Percentiles rank a stretch among this genome's conserved stretches.
These are phyloP conservation scores for Hydrozoanthus tunicans DNA, from an alignment of 64 coral and sea anemone genomes.

Conservation along the genomic window DNA sequence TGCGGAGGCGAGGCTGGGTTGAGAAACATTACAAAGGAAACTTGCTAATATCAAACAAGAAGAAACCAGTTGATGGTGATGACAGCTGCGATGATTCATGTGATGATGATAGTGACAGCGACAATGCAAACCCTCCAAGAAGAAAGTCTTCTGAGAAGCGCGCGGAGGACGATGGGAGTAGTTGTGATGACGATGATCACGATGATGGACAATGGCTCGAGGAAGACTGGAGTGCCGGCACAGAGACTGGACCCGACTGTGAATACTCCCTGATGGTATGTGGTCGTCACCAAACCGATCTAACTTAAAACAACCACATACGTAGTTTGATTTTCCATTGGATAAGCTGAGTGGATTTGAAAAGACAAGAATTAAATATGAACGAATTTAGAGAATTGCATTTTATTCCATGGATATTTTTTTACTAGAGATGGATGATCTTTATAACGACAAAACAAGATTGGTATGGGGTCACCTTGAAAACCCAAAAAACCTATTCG, in stretches of 20 bases:
- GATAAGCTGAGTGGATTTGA: no score
- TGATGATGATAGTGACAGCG: conserved; percentile 71
- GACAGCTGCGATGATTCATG: conserved; percentile 75
- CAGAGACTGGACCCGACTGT: conserved; percentile 83
- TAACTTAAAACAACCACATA: no score
- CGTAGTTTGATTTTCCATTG: no score
- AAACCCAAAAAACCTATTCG: no score
- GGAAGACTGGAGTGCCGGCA: conserved; percentile 93
- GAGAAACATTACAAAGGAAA: conserved; percentile 92
- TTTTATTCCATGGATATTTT: no score
- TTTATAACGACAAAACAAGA: no score
- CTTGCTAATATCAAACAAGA: conserved; percentile 52
- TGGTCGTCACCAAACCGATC: not conserved
- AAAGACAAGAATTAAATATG: no score
- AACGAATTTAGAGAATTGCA: no score
- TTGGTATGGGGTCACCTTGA: no score
- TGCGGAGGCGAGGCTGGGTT: conserved; percentile 86
- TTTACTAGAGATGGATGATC: no score
- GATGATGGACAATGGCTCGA: conserved; percentile 59
- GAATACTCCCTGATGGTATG: conserved; percentile 96
- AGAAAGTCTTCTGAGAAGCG: conserved; percentile 34
- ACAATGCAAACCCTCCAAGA: conserved; percentile 7
- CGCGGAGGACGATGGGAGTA: conserved; percentile 58
- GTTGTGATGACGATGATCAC: conserved; percentile 68
- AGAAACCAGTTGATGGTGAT: conserved; percentile 50